Conservation (phyloP, 2,888 invertebrate genomes). For the Drosophila monieri region DNA sequence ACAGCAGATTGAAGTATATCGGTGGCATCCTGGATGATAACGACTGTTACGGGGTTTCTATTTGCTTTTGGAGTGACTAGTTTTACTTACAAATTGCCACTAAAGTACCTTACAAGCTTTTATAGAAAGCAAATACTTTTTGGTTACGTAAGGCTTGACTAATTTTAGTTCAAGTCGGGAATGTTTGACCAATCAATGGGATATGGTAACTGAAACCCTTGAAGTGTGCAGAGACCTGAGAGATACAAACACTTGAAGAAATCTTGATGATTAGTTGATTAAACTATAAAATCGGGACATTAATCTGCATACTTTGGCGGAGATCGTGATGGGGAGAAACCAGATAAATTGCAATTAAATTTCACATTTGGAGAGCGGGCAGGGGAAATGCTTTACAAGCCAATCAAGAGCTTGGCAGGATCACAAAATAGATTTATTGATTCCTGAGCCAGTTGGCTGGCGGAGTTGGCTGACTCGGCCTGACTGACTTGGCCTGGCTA, state of each 20-base stretch:
- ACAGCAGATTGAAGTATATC: conserved; percentile 1
- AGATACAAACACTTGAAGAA: neutral
- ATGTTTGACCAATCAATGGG: neutral
- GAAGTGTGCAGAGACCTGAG: neutral
- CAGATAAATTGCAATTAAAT: neutral
- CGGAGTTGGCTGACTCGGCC: neutral
- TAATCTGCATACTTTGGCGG: neutral
- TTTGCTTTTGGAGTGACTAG: neutral
- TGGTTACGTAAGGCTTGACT: neutral
- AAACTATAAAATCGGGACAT: neutral
- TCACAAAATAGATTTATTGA: conserved; percentile 29
- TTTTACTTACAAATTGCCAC: neutral
- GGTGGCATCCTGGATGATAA: neutral
- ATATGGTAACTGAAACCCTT: conserved; percentile 1
- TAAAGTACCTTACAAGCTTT: neutral
- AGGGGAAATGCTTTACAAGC: neutral
- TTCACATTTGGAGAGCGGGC: neutral
- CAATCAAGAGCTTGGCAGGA: conserved; percentile 13
- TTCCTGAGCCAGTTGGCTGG: neutral
- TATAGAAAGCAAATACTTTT: neutral
- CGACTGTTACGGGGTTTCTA: neutral
- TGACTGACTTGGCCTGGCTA: neutral
- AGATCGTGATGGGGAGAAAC: conserved; percentile 4
- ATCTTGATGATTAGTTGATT: neutral
- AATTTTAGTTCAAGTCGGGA: neutral